Percentiles rank a stretch among this genome's conserved stretches.
Conservation (phyloP, 2,113 vertebrate genomes). For the Melanostigma gelatinosum region DNA sequence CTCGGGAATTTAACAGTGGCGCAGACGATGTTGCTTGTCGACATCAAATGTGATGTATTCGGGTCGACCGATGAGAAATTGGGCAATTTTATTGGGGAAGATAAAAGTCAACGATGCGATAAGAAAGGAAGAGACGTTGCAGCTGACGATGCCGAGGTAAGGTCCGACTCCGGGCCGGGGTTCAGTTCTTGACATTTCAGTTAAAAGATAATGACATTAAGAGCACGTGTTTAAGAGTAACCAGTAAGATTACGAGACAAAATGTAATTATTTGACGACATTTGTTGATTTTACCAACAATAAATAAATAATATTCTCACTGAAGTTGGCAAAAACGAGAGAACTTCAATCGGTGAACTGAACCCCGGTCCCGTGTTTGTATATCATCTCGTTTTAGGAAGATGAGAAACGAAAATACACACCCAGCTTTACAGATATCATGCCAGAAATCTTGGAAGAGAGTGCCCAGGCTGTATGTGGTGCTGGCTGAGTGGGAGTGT, state of each 20-base stretch:
- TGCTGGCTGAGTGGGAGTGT: conserved; percentile 88
- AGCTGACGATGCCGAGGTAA: conserved; percentile 49
- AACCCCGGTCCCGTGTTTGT: conserved; percentile 38
- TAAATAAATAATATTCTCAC: neutral
- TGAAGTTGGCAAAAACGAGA: neutral
- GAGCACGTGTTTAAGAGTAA: neutral
- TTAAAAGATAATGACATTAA: neutral
- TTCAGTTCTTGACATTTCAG: conserved; percentile 31
- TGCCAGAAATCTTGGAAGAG: conserved; percentile 98
- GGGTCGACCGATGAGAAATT: neutral
- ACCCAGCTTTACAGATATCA: conserved; percentile 98
- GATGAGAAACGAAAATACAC: conserved; percentile 87
- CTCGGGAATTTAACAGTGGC: neutral
- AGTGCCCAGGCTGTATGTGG: conserved; percentile 88
- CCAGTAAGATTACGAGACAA: neutral
- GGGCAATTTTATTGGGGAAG: too few species aligned
- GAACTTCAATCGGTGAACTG: conserved; percentile 2
- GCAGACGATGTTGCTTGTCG: neutral
- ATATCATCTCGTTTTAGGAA: conserved; percentile 46
- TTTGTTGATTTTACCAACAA: neutral
- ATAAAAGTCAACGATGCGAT: neutral
- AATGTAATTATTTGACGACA: neutral
- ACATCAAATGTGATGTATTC: neutral
- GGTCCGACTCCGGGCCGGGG: conserved; percentile 40
- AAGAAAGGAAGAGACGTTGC: conserved; percentile 62